A percentile compares a stretch with the other conserved stretches of the same genome.
These are phyloP conservation scores for Catostylus mosaicus DNA, from an alignment of 30 jellyfish, hydroid and myxozoan genomes.

Conservation along the genomic window DNA sequence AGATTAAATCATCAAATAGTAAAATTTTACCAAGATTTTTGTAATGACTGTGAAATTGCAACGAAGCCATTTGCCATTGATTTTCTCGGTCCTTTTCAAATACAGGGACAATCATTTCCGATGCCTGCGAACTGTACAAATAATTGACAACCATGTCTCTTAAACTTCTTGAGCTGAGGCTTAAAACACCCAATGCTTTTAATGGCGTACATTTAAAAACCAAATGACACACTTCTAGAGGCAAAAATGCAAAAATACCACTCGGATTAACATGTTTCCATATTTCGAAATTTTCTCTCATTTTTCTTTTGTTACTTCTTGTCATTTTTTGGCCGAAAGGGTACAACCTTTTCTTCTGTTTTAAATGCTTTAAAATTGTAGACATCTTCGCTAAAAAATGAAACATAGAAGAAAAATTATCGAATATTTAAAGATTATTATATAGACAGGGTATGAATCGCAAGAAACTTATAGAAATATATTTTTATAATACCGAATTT, in stretches of 20 bases:
- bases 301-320: constrained; percentile 27
- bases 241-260: constrained; percentile 52
- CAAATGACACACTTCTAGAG: constrained; percentile 43
- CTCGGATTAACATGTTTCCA: constrained; percentile 27
- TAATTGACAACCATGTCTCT: constrained; percentile 76
- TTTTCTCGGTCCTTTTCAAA: constrained; percentile 25
- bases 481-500: too few species aligned
- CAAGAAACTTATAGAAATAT: too few species aligned
- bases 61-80: constrained; percentile 28
- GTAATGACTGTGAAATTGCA: constrained; percentile 76
- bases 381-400: constrained; percentile 16
- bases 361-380: constrained; percentile 45
- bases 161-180: constrained; percentile 81
- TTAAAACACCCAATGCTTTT: constrained; percentile 71
- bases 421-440: not conserved
- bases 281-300: constrained; percentile 1
- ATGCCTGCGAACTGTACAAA: constrained; percentile 75
- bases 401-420: too few species aligned
- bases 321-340: constrained; percentile 20
- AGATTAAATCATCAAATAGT: not conserved
- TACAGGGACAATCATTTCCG: constrained; percentile 71
- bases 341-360: constrained; percentile 36
- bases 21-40: constrained; percentile 64
- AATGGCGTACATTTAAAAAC: constrained; percentile 61
- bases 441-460: too few species aligned